These are phyloP conservation scores for Myodes glareolus DNA, from an alignment of 2,113 vertebrate genomes.

Conservation along the genomic window DNA sequence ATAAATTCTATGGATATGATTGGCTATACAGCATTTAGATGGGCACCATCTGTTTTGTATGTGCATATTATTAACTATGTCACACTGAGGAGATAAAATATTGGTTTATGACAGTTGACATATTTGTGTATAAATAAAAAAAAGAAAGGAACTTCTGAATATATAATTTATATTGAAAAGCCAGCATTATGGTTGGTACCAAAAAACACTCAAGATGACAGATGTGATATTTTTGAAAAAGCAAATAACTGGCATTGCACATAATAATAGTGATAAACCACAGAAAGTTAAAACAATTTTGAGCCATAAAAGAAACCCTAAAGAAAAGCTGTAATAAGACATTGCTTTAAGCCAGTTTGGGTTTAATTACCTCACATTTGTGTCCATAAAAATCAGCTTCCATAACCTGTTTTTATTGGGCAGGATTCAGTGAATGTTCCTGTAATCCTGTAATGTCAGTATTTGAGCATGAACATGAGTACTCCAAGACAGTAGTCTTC, in stretches of 20 bases:
- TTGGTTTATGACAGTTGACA: slow-evolving; percentile 55
- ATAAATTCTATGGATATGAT: slow-evolving; percentile 35
- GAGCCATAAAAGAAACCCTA: slow-evolving; percentile 75
- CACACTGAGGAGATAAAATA: slow-evolving; percentile 61
- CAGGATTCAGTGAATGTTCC: slow-evolving; percentile 70
- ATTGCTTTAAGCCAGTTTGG: slow-evolving; percentile 69
- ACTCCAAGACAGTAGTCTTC: slow-evolving; percentile 55
- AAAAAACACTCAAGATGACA: slow-evolving; percentile 70
- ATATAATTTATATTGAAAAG: slow-evolving; percentile 35
- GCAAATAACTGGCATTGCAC: slow-evolving; percentile 55
- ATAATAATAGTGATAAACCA: slow-evolving; percentile 71
- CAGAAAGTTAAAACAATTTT: slow-evolving; percentile 70
- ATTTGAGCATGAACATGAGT: slow-evolving; percentile 63
- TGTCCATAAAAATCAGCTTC: slow-evolving; percentile 80
- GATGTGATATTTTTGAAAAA: slow-evolving; percentile 58
- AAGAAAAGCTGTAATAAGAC: slow-evolving; percentile 73
- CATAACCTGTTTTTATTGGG: slow-evolving; percentile 79
- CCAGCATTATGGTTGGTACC: slow-evolving; percentile 52
- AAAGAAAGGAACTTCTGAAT: slow-evolving; percentile 54
- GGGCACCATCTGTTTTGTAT: slow-evolving; percentile 52
- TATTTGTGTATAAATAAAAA: slow-evolving; percentile 66
- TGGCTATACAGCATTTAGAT: slow-evolving; percentile 23
- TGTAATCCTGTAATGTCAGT: slow-evolving; percentile 67
- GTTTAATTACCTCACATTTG: slow-evolving; percentile 76
- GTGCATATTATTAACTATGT: slow-evolving; percentile 57